Base-by-base conservation (phyloP, 1,140 invertebrate genomes). In the Ctenoplectra terminalis region DNA sequence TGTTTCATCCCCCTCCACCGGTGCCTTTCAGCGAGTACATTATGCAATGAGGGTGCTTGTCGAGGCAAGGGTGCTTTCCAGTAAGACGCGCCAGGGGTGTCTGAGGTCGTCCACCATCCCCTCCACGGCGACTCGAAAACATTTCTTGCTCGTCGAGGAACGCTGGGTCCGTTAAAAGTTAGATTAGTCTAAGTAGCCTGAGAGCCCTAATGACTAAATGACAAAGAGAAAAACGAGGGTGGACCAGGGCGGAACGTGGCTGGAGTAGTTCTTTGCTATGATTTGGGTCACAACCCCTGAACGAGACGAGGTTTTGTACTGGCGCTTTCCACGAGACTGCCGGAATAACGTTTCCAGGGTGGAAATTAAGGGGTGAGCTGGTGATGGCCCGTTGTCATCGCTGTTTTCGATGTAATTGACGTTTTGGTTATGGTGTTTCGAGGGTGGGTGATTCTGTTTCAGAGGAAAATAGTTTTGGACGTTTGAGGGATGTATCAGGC, bases 41-140 rank as follows among this genome's bases (percentile, higher is more conserved):
- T 87, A 87, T 87, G 86, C 86, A 87, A 87, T 77, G 86, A 87
- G 85, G 73, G 78, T 87, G 81, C 86, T 87, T 29, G 82, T 70
- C 70, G 60, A 56, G 77, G 78, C 74, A 63, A 87, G 86, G 78
- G 82, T 84, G 66, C 85, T 87, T 71, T 58, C 77, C 43, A 43
- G 60, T 50, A 87, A 87, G 70, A 77, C 64, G 48, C 63, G 77
- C 75, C 56, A 13, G 50, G 61, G 82, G 66, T 63, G 77, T 84
- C 69, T 81, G 64, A 77, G 85, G 75, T 86, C 70, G 63, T 15
- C 37, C 58, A 15, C 71, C 66, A 48, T 34, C 58, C 31, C 54
- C 26, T 1, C 20, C 58, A 15, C 60, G 37, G 13, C 60, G 61
- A 80, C 81, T 73, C 40, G 75, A 83, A 87, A 86, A 86, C 81